A percentile compares a stretch with the other conserved stretches of the same genome.
phyloP scores from a whole-genome alignment of 2,797 vertebrate genomes.

The Otolemur crassicaudatus region DNA sequence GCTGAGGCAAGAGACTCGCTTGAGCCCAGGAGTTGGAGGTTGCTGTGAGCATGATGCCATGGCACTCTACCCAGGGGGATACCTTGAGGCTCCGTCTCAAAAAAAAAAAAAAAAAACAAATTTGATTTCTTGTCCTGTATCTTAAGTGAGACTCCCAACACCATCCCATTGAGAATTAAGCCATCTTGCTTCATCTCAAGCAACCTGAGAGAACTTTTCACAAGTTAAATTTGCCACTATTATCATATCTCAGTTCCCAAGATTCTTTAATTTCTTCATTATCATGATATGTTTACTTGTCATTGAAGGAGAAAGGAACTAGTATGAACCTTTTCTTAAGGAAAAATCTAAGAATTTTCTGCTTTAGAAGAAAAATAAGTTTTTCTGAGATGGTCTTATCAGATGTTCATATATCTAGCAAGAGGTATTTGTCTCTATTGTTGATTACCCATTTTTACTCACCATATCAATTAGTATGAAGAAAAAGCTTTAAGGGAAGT shows the following conservation, averaged over 20 bases:
- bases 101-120: too few relatives aligned
- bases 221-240: not conserved
- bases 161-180: not conserved
- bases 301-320: not conserved
- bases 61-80: too few relatives aligned
- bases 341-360: constrained; percentile 47
- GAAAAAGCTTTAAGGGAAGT: not conserved
- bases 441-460: not conserved
- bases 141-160: not conserved
- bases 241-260: not conserved
- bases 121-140: not conserved
- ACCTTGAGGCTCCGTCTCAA: too few relatives aligned
- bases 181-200: not conserved
- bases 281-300: not conserved
- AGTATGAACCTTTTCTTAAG: not conserved
- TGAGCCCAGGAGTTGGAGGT: too few relatives aligned
- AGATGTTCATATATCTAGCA: not conserved
- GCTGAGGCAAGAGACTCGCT: too few relatives aligned
- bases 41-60: too few relatives aligned
- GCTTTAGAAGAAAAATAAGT: constrained; percentile 32
- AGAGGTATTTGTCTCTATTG: not conserved
- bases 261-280: not conserved
- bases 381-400: not conserved
- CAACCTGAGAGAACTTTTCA: not conserved
- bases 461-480: not conserved